Conservation (phyloP, 2,797 vertebrate genomes). For the Denticeps clupeoides region DNA sequence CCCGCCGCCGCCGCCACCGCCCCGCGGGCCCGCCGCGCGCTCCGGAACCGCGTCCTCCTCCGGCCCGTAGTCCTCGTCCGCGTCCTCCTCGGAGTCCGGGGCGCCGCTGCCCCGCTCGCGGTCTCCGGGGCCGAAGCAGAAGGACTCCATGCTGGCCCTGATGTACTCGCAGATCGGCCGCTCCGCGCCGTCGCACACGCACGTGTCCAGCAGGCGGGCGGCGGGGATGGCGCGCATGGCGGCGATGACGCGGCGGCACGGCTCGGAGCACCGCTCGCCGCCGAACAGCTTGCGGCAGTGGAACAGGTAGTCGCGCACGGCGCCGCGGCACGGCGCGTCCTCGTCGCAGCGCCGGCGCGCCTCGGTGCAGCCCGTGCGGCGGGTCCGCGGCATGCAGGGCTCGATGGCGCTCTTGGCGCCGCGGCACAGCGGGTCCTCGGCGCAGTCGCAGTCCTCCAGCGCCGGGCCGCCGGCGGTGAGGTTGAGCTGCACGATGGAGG, state of each 20-base stretch:
- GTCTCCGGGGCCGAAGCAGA: slow-evolving; percentile 67
- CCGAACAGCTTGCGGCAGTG: slow-evolving; percentile 90
- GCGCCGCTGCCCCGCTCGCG: too few species aligned
- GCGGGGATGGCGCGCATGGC: slow-evolving; percentile 86
- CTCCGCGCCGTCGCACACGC: slow-evolving; percentile 86
- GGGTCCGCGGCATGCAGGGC: slow-evolving; percentile 84
- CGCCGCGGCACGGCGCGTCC: slow-evolving; percentile 72
- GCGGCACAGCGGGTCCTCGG: slow-evolving; percentile 64
- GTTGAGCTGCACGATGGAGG: slow-evolving; percentile 88
- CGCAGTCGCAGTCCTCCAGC: slow-evolving; percentile 89
- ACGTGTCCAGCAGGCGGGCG: slow-evolving; percentile 83
- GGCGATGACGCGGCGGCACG: slow-evolving; percentile 78
- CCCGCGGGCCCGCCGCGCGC: too few species aligned
- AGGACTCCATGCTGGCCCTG: slow-evolving; percentile 82
- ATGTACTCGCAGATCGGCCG: slow-evolving; percentile 88
- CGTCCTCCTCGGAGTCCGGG: slow-evolving; percentile 51
- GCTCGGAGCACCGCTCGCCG: slow-evolving; percentile 80
- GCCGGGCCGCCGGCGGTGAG: slow-evolving; percentile 79
- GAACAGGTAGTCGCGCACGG: slow-evolving; percentile 73
- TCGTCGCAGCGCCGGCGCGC: slow-evolving; percentile 81
- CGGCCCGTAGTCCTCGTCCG: too few species aligned
- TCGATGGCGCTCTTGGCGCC: slow-evolving; percentile 85
- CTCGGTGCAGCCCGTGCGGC: slow-evolving; percentile 82
- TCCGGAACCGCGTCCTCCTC: too few species aligned
- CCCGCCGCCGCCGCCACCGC: too few species aligned